A percentile compares a stretch with the other conserved stretches of the same genome.
Conservation (phyloP, 1,140 invertebrate species). For the Pachypeltis micranthus region DNA sequence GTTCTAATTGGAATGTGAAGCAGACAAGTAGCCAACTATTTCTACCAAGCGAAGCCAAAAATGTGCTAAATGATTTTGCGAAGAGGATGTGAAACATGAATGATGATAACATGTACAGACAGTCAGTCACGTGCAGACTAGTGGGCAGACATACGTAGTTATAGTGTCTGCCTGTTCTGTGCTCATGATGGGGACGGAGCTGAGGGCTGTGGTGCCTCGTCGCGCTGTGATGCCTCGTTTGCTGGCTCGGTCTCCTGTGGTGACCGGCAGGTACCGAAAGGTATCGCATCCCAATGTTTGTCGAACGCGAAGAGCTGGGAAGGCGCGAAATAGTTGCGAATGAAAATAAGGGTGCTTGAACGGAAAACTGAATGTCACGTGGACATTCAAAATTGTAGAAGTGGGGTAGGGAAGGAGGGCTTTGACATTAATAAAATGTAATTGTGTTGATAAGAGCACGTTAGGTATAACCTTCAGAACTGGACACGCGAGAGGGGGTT, state of each 20-base stretch:
- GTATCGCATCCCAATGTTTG: conserved; percentile 6
- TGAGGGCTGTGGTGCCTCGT: too few species aligned
- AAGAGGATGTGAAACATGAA: too few species aligned
- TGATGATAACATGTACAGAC: too few species aligned
- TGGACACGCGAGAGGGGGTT: neutral
- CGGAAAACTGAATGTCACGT: neutral
- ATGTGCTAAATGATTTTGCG: too few species aligned
- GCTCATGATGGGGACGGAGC: neutral
- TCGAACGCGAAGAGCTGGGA: neutral
- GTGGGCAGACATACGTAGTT: neutral
- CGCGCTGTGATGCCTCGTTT: neutral
- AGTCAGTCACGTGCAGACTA: too few species aligned
- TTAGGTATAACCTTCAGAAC: neutral
- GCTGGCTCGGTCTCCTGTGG: conserved; percentile 1
- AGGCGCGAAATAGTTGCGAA: neutral
- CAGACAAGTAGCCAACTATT: too few species aligned
- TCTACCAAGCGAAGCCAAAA: too few species aligned
- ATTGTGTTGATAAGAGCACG: neutral
- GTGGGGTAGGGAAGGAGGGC: too few species aligned
- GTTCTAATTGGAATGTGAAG: too few species aligned
- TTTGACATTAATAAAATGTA: neutral
- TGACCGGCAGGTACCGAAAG: conserved; percentile 1
- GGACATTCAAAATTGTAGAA: neutral
- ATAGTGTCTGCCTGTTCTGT: neutral
- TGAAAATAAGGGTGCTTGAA: neutral